Evolutionary conservation across 1,140 invertebrate genomes (phyloP).

Genomic region (Apolygus lucorum): DNA sequence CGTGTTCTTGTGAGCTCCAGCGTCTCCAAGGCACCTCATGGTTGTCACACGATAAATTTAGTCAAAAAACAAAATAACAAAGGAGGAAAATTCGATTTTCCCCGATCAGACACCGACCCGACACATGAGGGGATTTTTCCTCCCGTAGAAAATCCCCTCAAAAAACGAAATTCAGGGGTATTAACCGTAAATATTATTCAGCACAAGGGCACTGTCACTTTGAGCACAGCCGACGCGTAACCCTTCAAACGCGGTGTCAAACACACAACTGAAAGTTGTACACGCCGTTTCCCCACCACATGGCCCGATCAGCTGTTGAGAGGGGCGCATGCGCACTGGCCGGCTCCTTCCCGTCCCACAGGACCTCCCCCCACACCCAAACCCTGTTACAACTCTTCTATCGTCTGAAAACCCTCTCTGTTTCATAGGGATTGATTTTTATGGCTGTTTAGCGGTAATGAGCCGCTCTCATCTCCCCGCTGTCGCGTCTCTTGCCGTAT

Average conservation of each 20-base stretch:
- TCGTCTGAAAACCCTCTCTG: neutral
- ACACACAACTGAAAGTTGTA: neutral
- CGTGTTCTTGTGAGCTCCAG: slow-evolving; percentile 34
- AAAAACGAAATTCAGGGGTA: no score
- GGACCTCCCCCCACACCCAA: neutral
- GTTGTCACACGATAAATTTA: neutral
- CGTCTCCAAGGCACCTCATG: slow-evolving; percentile 4
- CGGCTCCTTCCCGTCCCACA: neutral
- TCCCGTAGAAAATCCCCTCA: no score
- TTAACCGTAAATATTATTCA: neutral
- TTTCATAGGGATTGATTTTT: slow-evolving; percentile 2
- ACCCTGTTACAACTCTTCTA: neutral
- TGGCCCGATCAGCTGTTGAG: slow-evolving; percentile 5
- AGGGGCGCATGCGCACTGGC: neutral
- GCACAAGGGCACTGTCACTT: slow-evolving; percentile 12
- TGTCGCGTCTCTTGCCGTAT: neutral
- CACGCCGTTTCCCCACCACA: slow-evolving; percentile 8
- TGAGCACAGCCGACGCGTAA: neutral
- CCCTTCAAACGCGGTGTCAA: neutral
- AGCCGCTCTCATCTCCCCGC: neutral
- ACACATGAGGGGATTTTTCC: no score
- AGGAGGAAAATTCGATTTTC: neutral
- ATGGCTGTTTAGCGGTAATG: slow-evolving; percentile 1
- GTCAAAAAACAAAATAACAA: neutral
- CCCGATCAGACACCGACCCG: no score